Conservation (phyloP, 2,113 vertebrate genomes). For the Sander vitreus region DNA sequence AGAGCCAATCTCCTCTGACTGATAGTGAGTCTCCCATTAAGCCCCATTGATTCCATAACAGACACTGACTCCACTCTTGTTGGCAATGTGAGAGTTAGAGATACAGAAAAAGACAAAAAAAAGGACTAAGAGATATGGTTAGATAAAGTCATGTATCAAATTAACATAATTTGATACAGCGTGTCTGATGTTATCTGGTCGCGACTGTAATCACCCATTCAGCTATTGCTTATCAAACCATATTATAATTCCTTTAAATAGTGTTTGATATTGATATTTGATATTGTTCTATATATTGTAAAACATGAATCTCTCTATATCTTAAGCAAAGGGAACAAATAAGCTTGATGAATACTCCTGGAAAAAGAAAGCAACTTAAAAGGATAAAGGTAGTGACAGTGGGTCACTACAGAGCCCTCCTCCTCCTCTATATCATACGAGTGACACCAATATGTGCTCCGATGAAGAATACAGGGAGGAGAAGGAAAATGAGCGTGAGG, state of each 20-base stretch:
- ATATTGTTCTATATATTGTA: background rate
- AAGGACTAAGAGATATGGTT: background rate
- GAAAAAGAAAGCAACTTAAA: background rate
- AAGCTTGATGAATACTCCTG: background rate
- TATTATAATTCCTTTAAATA: background rate
- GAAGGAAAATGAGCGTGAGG: constrained; percentile 31
- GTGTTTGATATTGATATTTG: background rate
- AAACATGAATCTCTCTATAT: background rate
- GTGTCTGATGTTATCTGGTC: constrained; percentile 3
- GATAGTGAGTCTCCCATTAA: constrained; percentile 19
- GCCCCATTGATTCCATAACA: constrained; percentile 32
- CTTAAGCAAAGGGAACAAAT: background rate
- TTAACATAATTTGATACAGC: background rate
- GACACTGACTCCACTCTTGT: background rate
- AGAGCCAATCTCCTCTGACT: constrained; percentile 33
- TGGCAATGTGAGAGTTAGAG: background rate
- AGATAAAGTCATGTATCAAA: background rate
- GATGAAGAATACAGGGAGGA: constrained; percentile 23
- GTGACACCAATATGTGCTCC: constrained; percentile 40
- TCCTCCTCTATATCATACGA: background rate
- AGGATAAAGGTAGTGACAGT: background rate
- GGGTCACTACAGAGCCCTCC: constrained; percentile 1
- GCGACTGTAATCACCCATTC: background rate
- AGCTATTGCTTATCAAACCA: background rate
- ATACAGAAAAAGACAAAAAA: background rate